Percentiles rank a stretch among this genome's conserved stretches.
phyloP scores from a whole-genome alignment of 2,797 vertebrate species.

The Synaphobranchus kaupii region DNA sequence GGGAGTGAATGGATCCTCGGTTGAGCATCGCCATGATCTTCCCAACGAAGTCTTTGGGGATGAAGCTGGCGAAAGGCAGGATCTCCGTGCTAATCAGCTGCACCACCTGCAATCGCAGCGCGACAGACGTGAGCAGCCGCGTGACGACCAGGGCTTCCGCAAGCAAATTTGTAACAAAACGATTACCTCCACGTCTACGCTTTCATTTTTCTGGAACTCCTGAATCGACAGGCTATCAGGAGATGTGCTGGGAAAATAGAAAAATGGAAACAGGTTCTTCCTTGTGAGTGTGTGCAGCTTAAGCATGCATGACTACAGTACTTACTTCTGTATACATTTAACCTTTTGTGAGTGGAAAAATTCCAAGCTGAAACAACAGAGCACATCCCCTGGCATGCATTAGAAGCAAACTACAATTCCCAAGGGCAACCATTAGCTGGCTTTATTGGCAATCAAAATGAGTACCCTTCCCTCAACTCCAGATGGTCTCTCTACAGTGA shows the following conservation, averaged over 20 bases:
- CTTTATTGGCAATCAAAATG: no score
- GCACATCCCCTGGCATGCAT: no score
- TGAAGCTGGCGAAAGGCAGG: conserved; percentile 97
- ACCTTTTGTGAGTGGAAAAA: no score
- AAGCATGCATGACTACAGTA: no score
- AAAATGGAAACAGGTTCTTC: neutral
- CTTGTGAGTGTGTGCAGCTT: no score
- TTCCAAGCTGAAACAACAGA: no score
- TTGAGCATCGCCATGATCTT: conserved; percentile 99
- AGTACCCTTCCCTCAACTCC: no score
- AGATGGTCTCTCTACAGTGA: no score
- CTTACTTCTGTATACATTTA: no score
- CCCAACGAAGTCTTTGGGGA: conserved; percentile 98
- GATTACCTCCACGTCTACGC: conserved; percentile 78
- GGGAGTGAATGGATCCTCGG: conserved; percentile 97
- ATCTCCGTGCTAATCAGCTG: conserved; percentile 98
- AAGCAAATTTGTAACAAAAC: no score
- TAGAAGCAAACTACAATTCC: no score
- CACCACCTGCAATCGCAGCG: conserved; percentile 80
- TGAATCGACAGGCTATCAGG: conserved; percentile 98
- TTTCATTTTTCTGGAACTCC: conserved; percentile 98
- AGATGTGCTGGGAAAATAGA: conserved; percentile 78
- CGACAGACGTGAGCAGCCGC: neutral
- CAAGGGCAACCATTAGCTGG: no score
- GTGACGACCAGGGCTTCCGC: neutral